Evolutionary conservation across 2,113 vertebrate species (phyloP).

Genomic region (Sterna hirundo): DNA sequence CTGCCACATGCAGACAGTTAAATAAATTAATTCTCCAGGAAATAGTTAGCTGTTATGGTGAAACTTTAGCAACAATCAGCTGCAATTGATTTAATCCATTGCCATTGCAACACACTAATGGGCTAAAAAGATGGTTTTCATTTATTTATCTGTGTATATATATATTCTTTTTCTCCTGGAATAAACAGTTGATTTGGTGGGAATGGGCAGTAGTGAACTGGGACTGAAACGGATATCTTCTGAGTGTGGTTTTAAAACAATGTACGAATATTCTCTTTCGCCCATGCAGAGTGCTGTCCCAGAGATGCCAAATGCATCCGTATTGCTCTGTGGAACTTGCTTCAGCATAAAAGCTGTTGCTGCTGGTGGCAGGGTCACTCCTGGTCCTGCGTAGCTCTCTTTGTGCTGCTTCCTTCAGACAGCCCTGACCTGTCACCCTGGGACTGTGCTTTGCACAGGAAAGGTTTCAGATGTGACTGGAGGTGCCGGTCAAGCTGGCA

Average conservation of each 20-base stretch:
- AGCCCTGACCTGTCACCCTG: not conserved
- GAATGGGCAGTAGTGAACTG: not conserved
- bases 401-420: not conserved
- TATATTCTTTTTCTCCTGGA: not conserved
- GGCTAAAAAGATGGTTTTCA: constrained; percentile 10
- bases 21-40: constrained; percentile 20
- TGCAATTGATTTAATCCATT: not conserved
- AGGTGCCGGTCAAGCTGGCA: not conserved
- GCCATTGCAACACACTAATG: not conserved
- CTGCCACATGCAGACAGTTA: not conserved
- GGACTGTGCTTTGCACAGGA: not conserved
- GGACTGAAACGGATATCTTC: not conserved
- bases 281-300: not conserved
- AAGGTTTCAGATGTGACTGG: not conserved
- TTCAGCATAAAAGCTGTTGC: not conserved
- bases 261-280: not conserved
- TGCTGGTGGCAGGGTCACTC: not conserved
- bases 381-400: not conserved
- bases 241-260: not conserved
- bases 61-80: constrained; percentile 2
- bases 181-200: not conserved
- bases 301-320: not conserved
- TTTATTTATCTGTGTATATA: not conserved
- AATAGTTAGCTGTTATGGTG: not conserved
- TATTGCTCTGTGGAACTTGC: not conserved